phyloP scores from a whole-genome alignment of 2,113 vertebrate genomes.

The Prochilodus magdalenae region DNA sequence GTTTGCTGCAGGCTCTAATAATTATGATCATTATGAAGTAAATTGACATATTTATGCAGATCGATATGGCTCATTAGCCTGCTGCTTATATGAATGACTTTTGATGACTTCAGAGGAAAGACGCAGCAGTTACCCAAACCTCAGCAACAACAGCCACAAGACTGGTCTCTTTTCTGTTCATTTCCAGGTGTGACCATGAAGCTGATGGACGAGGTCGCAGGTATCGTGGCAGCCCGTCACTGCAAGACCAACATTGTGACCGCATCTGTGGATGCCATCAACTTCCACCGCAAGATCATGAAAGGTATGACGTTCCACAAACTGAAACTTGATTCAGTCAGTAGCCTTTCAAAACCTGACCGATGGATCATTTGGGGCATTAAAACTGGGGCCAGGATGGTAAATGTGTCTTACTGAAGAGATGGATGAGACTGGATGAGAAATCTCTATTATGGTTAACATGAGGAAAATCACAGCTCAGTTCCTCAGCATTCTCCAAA shows the following conservation, averaged over 20 bases:
- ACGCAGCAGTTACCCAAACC: neutral
- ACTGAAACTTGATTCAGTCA: neutral
- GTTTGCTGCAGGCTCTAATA: neutral
- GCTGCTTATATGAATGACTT: neutral
- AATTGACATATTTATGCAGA: conserved; percentile 1
- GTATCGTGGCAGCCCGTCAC: conserved; percentile 91
- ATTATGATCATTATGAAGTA: neutral
- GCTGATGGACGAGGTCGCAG: conserved; percentile 95
- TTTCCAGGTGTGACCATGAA: conserved; percentile 94
- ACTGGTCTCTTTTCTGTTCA: conserved; percentile 24
- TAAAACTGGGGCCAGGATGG: too few species aligned
- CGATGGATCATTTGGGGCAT: too few species aligned
- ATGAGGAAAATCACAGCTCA: too few species aligned
- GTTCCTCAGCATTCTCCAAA: too few species aligned
- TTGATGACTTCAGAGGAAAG: neutral
- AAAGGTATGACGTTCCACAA: conserved; percentile 79
- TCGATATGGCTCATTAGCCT: neutral
- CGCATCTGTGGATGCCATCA: conserved; percentile 93
- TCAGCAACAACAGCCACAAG: neutral
- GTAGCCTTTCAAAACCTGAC: too few species aligned
- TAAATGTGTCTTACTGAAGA: too few species aligned
- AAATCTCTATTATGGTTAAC: too few species aligned
- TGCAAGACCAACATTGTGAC: conserved; percentile 97
- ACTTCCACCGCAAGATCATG: conserved; percentile 94
- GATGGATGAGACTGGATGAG: too few species aligned